phyloP scores from a whole-genome alignment of 2,888 invertebrate species.

The Eulithis testata region DNA sequence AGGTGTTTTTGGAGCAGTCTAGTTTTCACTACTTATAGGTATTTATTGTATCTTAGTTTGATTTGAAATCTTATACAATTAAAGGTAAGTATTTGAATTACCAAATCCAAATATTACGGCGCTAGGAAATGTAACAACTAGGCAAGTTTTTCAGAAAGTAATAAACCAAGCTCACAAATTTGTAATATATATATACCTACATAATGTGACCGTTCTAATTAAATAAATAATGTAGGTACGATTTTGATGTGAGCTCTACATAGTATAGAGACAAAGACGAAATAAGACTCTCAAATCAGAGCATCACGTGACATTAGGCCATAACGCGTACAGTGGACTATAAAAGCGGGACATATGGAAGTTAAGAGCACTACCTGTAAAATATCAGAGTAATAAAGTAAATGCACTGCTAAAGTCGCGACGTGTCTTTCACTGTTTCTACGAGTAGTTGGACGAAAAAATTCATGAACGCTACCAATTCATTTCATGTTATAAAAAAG shows the following conservation, averaged over 20 bases:
- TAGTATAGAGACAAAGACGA: slow-evolving; percentile 34
- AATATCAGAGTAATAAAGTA: slow-evolving; percentile 84
- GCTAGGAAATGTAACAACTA: too few relatives aligned
- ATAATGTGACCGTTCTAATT: slow-evolving; percentile 9
- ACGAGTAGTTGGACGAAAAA: slow-evolving; percentile 45
- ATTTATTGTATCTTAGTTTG: not conserved
- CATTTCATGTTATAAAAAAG: not conserved
- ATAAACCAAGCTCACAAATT: slow-evolving; percentile 18
- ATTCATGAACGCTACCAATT: slow-evolving; percentile 30
- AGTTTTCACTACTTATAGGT: not conserved
- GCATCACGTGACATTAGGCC: slow-evolving; percentile 78
- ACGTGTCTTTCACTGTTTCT: slow-evolving; percentile 67
- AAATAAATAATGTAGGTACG: too few relatives aligned
- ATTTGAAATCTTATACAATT: not conserved
- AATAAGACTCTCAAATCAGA: slow-evolving; percentile 56
- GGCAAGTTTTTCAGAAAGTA: not conserved
- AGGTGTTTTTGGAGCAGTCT: not conserved
- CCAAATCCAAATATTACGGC: not conserved
- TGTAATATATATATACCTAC: slow-evolving; percentile 8
- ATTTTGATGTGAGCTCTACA: slow-evolving; percentile 30
- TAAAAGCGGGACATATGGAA: slow-evolving; percentile 81
- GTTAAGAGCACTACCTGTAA: slow-evolving; percentile 83
- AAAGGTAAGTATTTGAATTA: too few relatives aligned
- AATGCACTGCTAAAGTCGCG: slow-evolving; percentile 74
- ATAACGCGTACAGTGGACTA: slow-evolving; percentile 79